Evolutionary conservation across 2,797 vertebrate species (phyloP), one percentile per base, ranked within the genome.

Genomic region (Ciconia nigra): DNA sequence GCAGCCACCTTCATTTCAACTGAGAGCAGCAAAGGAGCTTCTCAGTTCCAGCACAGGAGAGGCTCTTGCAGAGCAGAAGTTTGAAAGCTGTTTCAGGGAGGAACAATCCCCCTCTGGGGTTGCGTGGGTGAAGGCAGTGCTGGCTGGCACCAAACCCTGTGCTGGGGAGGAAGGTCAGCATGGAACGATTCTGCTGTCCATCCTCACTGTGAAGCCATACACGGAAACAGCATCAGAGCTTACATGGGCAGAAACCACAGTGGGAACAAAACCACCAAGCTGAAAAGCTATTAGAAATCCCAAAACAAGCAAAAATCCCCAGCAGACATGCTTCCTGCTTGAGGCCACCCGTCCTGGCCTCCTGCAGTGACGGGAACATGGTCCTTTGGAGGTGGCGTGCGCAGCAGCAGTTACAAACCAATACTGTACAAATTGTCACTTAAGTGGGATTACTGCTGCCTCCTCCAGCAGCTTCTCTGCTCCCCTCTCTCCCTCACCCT

Each of bases 381-480:
- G 79, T 79, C 71, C 69, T 90, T 73, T 3, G 7, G 87, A 95
- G 76, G 89, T n/a, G 66, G 78, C 77, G 78, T 26, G 15, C 11
- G 10, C 1, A 4, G 76, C 83, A 69, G 80, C 8, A 3, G 57
- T 61, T 80, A 90, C 90, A 74, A 86, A 90, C 72, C 10, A 15
- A 77, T 65, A 79, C 67, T 22, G 85, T 69, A 89, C 80, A 78
- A 93, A 96, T 77, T 90, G 83, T 95, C 95, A 67, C 93, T 95
- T 79, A 71, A 76, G 83, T 83, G 81, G 85, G 86, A 96, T 93
- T 94, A 95, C 54, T 72, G 57, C 81, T 93, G 37, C 88, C 91
- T 95, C 93, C 90, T 93, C 86, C 86, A 83, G 85, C 89, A 95
- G 91, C 67, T 90, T 83, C 87, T 85, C 41, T 9, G 4, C 65